phyloP scores from a whole-genome alignment of 2,113 vertebrate genomes.

The Origma solitaria region DNA sequence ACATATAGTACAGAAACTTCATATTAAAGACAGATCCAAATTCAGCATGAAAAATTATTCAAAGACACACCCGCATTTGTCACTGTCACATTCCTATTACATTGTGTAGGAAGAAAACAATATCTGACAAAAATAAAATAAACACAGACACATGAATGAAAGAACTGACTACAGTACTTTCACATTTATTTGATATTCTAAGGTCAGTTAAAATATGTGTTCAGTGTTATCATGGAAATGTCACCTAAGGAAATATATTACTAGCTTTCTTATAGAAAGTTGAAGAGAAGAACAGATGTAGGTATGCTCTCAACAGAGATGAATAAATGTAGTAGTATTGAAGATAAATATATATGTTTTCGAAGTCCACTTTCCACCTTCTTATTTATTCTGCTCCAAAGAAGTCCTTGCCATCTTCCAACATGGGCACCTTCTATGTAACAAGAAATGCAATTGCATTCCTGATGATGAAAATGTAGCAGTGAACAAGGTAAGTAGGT shows the following conservation, averaged over 20 bases:
- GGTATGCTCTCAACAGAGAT: background rate
- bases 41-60: background rate
- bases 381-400: background rate
- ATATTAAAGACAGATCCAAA: background rate
- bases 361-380: background rate
- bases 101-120: slow-evolving; percentile 27
- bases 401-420: background rate
- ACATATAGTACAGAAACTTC: background rate
- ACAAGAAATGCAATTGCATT: background rate
- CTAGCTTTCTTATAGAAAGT: background rate
- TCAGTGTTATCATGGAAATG: background rate
- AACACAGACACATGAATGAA: background rate
- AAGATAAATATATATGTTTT: background rate
- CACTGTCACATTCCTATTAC: slow-evolving; percentile 27
- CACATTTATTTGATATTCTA: background rate
- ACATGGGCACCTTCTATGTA: background rate
- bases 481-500: background rate
- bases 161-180: background rate
- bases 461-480: background rate
- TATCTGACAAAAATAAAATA: slow-evolving; percentile 36
- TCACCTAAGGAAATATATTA: background rate
- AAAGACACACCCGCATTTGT: background rate
- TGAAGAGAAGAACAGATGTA: background rate
- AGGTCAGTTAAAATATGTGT: background rate
- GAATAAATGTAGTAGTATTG: background rate